phyloP scores from a whole-genome alignment of 2,113 vertebrate species.

The Oenanthe oenanthe region DNA sequence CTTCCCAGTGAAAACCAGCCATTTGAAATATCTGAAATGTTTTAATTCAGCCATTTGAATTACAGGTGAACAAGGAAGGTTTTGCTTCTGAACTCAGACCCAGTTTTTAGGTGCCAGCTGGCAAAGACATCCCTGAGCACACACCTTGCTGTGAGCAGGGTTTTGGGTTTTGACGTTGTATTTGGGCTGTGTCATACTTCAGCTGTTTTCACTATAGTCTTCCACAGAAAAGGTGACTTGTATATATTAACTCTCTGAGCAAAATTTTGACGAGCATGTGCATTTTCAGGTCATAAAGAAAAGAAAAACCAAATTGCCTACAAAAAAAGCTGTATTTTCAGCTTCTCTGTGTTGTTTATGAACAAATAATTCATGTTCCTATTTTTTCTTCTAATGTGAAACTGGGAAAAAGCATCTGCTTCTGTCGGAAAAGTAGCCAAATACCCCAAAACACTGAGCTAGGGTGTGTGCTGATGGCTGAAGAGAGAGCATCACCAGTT shows the following conservation, averaged over 20 bases:
- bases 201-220: not conserved
- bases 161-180: not conserved
- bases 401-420: not conserved
- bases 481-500: not conserved
- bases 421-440: not conserved
- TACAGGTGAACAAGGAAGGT: not conserved
- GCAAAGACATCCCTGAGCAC: not conserved
- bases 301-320: not conserved
- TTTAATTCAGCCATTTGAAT: not conserved
- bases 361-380: not conserved
- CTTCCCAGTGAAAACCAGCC: not conserved
- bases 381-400: not conserved
- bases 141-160: not conserved
- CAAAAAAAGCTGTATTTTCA: not conserved
- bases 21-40: not conserved
- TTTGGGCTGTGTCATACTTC: not conserved
- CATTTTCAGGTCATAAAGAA: not conserved
- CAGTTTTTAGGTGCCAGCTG: not conserved
- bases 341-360: not conserved
- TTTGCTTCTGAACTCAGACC: not conserved
- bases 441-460: not conserved
- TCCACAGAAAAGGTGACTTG: not conserved
- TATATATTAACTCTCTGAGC: not conserved
- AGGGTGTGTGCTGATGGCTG: not conserved
- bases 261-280: not conserved